Evolutionary conservation across 2,888 invertebrate genomes (phyloP), one percentile per base, ranked within the genome.

Genomic region (Drosophila mimetica): DNA sequence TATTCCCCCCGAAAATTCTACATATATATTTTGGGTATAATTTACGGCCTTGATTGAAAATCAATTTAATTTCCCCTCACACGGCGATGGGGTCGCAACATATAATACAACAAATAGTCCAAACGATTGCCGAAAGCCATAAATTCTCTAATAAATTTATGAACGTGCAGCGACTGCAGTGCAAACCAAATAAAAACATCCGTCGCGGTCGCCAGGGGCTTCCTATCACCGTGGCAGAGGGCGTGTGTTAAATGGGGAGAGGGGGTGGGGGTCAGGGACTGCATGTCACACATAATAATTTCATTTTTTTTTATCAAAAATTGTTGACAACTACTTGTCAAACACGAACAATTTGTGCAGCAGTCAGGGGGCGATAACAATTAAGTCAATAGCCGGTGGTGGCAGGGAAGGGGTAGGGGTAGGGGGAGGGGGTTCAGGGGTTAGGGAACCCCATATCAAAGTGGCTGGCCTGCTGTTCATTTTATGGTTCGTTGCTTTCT

Each of bases 311-410:
- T 84, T 84, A 86, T 86, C 83, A 83, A 78, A 72, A 78, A 83
- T 72, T 74, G 79, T 81, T 79, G 84, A 84, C 71, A 74, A 75
- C 84, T 86, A 84, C 81, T 84, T 84, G 84, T 84, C 84, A 84
- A 86, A 86, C 86, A 84, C 65, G 72, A 71, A 86, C 83, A 80
- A 86, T 85, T 83, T 85, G 84, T 81, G 84, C 79, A 75, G 53
- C 75, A 46, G 78, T 42, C 32, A 32, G 54, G 54, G 58, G 34
- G 59, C 71, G 82, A 85, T 83, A 83, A 82, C 79, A 77, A 74
- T 77, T 81, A 79, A 77, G 79, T 85, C 82, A 85, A 82, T 70
- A 82, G 41, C 74, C 61, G 75, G 53, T 8, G 30, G n/a, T n/a
- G n/a, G 6, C 20, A 1, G 42, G 22, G 25, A 22, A 25, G 51